phyloP scores from a whole-genome alignment of 2,888 invertebrate genomes.

The Anodontia alba region DNA sequence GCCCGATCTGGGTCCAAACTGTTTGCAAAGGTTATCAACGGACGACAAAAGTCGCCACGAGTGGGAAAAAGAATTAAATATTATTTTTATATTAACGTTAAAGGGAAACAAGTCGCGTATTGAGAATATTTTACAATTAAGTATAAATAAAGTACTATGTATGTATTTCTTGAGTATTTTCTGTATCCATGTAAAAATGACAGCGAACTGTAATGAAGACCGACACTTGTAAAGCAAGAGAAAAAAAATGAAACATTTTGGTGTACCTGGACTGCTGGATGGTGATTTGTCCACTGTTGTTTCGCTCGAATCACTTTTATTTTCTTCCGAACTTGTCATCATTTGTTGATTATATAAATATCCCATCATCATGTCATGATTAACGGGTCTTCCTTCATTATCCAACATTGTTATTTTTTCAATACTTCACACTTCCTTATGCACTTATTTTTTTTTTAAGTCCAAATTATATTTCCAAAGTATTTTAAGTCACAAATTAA shows the following conservation, averaged over 20 bases:
- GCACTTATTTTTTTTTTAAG: not conserved
- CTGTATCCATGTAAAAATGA: too few species aligned
- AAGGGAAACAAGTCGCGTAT: too few species aligned
- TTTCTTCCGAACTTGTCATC: constrained; percentile 32
- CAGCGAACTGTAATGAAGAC: too few species aligned
- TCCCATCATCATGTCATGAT: constrained; percentile 50
- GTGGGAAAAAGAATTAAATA: too few species aligned
- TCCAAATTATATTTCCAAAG: constrained; percentile 10
- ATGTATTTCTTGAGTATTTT: too few species aligned
- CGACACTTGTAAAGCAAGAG: too few species aligned
- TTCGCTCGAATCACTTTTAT: constrained; percentile 49
- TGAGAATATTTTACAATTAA: too few species aligned
- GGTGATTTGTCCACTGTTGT: constrained; percentile 53
- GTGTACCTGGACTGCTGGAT: constrained; percentile 57
- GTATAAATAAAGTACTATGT: too few species aligned
- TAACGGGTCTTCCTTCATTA: constrained; percentile 48
- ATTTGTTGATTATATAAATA: constrained; percentile 60
- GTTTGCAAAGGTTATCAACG: too few species aligned
- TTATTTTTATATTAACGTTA: too few species aligned
- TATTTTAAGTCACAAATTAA: constrained; percentile 14
- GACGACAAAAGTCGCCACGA: too few species aligned
- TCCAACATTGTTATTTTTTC: constrained; percentile 54
- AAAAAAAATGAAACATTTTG: not conserved
- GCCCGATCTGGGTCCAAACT: too few species aligned
- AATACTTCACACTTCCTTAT: not conserved